A percentile compares a stretch with the other conserved stretches of the same genome.
These are phyloP conservation scores for Cosmia trapezina DNA, from an alignment of 2,888 invertebrate species.

Conservation along the genomic window DNA sequence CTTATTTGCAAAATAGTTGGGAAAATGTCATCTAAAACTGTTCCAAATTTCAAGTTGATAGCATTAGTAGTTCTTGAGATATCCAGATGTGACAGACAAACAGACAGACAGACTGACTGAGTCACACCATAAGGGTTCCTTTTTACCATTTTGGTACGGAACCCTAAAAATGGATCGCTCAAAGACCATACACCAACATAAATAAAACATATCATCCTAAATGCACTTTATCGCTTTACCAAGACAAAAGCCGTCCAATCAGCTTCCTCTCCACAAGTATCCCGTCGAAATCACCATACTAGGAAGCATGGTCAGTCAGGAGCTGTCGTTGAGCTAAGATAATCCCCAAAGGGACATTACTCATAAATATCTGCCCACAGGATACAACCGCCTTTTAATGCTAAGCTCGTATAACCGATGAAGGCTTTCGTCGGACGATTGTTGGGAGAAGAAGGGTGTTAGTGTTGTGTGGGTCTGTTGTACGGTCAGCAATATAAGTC, in stretches of 20 bases:
- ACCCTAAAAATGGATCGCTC: background rate
- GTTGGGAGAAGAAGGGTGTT: conserved; percentile 23
- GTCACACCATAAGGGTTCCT: too few species aligned
- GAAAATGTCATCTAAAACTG: too few species aligned
- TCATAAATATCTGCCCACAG: conserved; percentile 66
- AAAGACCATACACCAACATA: background rate
- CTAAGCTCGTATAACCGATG: conserved; percentile 82
- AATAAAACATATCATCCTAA: conserved; percentile 13
- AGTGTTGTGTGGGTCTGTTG: conserved; percentile 35
- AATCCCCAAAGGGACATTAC: conserved; percentile 64
- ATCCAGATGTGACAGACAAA: too few species aligned
- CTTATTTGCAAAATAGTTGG: too few species aligned
- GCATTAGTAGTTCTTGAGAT: too few species aligned
- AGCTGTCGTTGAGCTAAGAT: conserved; percentile 62
- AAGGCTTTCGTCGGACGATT: conserved; percentile 75
- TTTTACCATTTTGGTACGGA: too few species aligned
- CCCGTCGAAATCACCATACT: conserved; percentile 32
- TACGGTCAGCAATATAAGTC: too few species aligned
- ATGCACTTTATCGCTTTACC: conserved; percentile 11
- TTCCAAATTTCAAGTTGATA: too few species aligned
- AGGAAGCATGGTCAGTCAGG: conserved; percentile 58
- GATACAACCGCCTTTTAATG: conserved; percentile 74
- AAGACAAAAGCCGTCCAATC: conserved; percentile 48
- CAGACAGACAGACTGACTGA: too few species aligned
- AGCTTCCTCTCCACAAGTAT: conserved; percentile 9